Conservation (phyloP, 2,797 vertebrate species). For the Sebastes cheni region DNA sequence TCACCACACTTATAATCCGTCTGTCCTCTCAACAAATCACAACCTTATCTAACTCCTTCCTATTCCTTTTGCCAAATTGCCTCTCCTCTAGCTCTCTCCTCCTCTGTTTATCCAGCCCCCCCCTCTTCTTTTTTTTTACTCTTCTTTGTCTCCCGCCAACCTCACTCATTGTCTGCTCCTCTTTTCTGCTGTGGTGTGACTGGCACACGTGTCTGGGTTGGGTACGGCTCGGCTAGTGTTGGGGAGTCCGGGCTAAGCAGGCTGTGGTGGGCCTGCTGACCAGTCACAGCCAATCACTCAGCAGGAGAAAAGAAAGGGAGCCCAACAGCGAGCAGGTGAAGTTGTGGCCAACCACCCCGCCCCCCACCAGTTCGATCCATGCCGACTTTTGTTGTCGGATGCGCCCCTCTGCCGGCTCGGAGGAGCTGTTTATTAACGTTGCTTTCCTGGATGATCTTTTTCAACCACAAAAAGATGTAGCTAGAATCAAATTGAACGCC, state of each 20-base stretch:
- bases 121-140: not conserved
- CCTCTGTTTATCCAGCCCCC: constrained; percentile 42
- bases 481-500: not conserved
- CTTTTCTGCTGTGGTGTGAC: constrained; percentile 41
- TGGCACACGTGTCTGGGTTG: constrained; percentile 44
- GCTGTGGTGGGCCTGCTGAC: constrained; percentile 40
- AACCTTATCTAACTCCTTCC: constrained; percentile 67
- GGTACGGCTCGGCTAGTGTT: constrained; percentile 36
- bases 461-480: not conserved
- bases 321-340: constrained; percentile 60
- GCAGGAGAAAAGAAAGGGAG: constrained; percentile 24
- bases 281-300: constrained; percentile 60
- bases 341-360: constrained; percentile 40
- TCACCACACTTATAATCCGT: constrained; percentile 66
- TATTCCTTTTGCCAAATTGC: constrained; percentile 58
- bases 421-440: constrained; percentile 8
- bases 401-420: constrained; percentile 1
- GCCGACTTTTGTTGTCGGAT: not conserved
- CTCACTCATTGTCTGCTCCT: constrained; percentile 39
- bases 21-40: constrained; percentile 73
- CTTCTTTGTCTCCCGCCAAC: constrained; percentile 40
- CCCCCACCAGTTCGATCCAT: not conserved
- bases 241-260: constrained; percentile 26
- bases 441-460: constrained; percentile 14
- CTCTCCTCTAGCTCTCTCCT: constrained; percentile 36